Evolutionary conservation across 2,888 invertebrate species (phyloP).

Genomic region (Dyspetes luteomarginatus): DNA sequence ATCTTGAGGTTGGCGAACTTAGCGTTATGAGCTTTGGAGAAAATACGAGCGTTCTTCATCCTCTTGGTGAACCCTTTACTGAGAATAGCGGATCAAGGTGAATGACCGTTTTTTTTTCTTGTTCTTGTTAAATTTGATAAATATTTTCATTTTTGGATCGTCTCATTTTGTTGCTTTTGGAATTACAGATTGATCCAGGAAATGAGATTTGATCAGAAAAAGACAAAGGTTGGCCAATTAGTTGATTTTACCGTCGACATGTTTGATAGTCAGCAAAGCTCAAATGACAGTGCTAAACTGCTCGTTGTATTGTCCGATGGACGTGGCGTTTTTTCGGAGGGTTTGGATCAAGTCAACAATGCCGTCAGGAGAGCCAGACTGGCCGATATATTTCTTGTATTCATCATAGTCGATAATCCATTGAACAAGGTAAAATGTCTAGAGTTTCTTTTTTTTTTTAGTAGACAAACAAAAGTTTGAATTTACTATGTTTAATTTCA

Average conservation of each 20-base stretch:
- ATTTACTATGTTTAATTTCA: slow-evolving; percentile 38
- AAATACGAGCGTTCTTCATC: slow-evolving; percentile 92
- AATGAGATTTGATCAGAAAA: slow-evolving; percentile 94
- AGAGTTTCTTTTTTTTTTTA: too few relatives aligned
- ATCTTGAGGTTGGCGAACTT: slow-evolving; percentile 97
- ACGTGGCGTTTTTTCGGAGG: slow-evolving; percentile 95
- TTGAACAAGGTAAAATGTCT: slow-evolving; percentile 90
- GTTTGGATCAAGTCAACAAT: slow-evolving; percentile 89
- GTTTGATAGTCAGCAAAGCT: slow-evolving; percentile 85
- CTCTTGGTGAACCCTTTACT: slow-evolving; percentile 93
- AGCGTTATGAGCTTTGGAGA: slow-evolving; percentile 97
- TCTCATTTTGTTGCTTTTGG: not conserved
- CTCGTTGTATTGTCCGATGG: slow-evolving; percentile 98
- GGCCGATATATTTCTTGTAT: slow-evolving; percentile 95
- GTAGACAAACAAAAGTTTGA: not conserved
- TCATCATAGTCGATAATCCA: slow-evolving; percentile 97
- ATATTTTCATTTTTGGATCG: not conserved
- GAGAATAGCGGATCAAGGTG: slow-evolving; percentile 92
- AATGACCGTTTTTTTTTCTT: too few relatives aligned
- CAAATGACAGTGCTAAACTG: slow-evolving; percentile 90
- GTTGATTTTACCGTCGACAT: slow-evolving; percentile 91
- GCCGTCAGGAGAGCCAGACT: slow-evolving; percentile 93
- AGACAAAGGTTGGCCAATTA: slow-evolving; percentile 93
- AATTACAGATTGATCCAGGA: slow-evolving; percentile 88
- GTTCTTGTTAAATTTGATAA: not conserved